Evolutionary conservation across 2,888 invertebrate species (phyloP).

Genomic region (Thymelicus acteon): DNA sequence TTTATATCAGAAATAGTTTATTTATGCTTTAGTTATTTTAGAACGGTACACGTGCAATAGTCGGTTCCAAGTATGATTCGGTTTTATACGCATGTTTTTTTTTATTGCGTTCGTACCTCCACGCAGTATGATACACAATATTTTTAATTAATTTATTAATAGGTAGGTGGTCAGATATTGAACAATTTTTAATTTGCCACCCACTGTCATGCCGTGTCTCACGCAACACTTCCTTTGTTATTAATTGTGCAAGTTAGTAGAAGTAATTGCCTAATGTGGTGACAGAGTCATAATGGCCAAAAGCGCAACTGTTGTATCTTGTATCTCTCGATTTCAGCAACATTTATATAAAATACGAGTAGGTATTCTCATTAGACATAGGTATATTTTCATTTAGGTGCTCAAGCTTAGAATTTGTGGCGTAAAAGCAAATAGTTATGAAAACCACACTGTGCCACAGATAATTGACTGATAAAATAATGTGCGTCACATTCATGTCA

Average conservation of each 20-base stretch:
- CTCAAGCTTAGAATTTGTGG: not conserved
- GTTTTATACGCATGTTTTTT: not conserved
- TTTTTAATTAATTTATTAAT: slow-evolving; percentile 12
- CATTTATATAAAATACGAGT: slow-evolving; percentile 6
- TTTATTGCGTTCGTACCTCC: not conserved
- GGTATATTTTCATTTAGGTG: not conserved
- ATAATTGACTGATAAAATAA: not conserved
- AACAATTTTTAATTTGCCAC: slow-evolving; percentile 56
- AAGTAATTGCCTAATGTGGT: slow-evolving; percentile 73
- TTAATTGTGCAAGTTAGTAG: slow-evolving; percentile 72
- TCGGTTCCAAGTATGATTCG: not conserved
- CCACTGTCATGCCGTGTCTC: slow-evolving; percentile 61
- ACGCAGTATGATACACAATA: not conserved
- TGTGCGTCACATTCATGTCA: slow-evolving; percentile 14
- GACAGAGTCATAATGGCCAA: slow-evolving; percentile 64
- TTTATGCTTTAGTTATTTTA: not conserved
- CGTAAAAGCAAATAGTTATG: not conserved
- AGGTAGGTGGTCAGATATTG: slow-evolving; percentile 36
- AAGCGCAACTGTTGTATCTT: slow-evolving; percentile 64
- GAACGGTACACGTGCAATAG: not conserved
- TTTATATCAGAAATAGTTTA: not conserved
- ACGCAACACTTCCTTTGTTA: slow-evolving; percentile 76
- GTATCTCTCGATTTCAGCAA: slow-evolving; percentile 45
- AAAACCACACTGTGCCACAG: slow-evolving; percentile 41
- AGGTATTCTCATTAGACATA: not conserved